Percentiles rank a stretch among this genome's conserved stretches.
Conservation (phyloP, 2,888 invertebrate genomes). For the Megalurothrips usitatus region DNA sequence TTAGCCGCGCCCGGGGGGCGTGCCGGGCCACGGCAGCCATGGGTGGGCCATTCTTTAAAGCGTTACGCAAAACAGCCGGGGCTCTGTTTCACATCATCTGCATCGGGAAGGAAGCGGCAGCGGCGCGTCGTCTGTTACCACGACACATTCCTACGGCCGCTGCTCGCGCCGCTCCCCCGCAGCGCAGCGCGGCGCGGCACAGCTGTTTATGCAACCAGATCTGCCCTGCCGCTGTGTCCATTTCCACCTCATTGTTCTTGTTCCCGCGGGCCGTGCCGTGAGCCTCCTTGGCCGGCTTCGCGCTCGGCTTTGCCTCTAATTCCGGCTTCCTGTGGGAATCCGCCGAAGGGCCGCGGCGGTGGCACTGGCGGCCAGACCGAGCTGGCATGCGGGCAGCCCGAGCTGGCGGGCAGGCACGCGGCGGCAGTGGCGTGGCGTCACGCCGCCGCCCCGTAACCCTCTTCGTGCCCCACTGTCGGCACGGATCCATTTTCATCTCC, state of each 20-base stretch:
- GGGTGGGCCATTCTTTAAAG: background rate
- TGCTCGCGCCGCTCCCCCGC: background rate
- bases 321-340: constrained; percentile 21
- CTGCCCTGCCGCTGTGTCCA: background rate
- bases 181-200: background rate
- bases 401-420: background rate
- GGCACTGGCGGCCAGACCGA: background rate
- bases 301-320: background rate
- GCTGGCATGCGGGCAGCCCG: background rate
- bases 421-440: background rate
- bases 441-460: background rate
- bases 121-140: background rate
- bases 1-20: no score
- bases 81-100: constrained; percentile 21
- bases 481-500: background rate
- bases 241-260: constrained; percentile 18
- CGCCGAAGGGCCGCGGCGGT: background rate
- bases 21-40: background rate
- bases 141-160: background rate
- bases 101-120: constrained; percentile 4
- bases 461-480: background rate
- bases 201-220: background rate
- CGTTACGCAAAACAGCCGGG: constrained; percentile 16
- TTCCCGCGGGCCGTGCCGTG: background rate
- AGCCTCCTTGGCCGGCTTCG: no score